Evolutionary conservation across 2,888 invertebrate species (phyloP), one percentile per base, ranked within the genome.

Genomic region (Fragum whitleyi): DNA sequence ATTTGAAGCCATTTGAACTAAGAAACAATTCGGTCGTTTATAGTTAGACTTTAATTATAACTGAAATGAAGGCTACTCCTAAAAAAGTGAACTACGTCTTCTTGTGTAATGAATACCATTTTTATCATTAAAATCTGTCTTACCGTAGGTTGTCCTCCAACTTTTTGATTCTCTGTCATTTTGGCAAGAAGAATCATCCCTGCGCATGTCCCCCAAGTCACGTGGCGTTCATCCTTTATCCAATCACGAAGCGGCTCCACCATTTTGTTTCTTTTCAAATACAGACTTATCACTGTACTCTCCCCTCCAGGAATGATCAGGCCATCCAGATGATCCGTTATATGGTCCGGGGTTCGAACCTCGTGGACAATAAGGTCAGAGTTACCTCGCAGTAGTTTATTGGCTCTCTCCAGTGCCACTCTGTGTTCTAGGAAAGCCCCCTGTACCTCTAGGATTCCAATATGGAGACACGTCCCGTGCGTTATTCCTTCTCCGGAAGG

Each of bases 231-330:
- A 28, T 83, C 65, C n/a, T 77, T 77, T 55, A 91, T 87, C 91
- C 91, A 91, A 0, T 81, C 67, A 51, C 81, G 78, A 11, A 91
- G 74, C 0, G 87, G 86, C 61, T 88, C 85, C 57, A 84, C 87
- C 89, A 91, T 90, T n/a, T 87, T 85, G 74, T 91, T 90, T 62
- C 90, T 71, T 57, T 87, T 86, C 47, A 92, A 80, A 79, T 91
- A 92, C 23, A 91, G 76, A 42, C 92, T 89, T 39, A 92, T 91
- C 0, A 91, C 89, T 7, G 92, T 92, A 79, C 92, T 92, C 80
- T 93, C 93, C 7, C 93, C 93, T n/a, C 93, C 93, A 1, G 92
- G 92, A 29, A 93, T 88, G 29, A 92, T 89, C 29, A 93, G 80
- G 21, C 91, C 92, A 77, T 90, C 87, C n/a, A 92, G 53, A 6